phyloP scores from a whole-genome alignment of 2,888 invertebrate genomes.

The Zelleria hepariella region DNA sequence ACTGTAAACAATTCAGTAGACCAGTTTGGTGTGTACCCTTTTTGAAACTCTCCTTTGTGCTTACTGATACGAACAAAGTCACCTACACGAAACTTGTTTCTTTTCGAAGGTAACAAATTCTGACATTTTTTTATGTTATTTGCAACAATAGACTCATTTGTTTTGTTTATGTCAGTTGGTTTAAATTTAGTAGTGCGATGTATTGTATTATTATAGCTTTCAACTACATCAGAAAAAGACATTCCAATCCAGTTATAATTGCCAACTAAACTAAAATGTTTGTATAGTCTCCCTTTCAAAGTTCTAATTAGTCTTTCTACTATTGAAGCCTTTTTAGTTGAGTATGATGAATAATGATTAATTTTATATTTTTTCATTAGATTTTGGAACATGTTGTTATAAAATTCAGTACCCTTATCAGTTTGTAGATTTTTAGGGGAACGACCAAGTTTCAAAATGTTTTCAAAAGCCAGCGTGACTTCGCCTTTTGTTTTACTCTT shows the following conservation, averaged over 20 bases:
- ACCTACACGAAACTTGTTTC: conserved; percentile 15
- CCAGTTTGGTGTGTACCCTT: conserved; percentile 26
- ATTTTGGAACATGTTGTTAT: conserved; percentile 3
- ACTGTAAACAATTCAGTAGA: conserved; percentile 23
- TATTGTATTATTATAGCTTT: conserved; percentile 1
- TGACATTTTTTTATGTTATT: not conserved
- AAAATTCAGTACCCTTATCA: conserved; percentile 17
- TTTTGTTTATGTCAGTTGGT: not conserved
- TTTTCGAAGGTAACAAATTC: conserved; percentile 1
- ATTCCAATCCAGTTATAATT: conserved; percentile 9
- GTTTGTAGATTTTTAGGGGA: conserved; percentile 15
- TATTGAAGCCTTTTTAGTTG: conserved; percentile 7
- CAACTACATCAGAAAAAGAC: not conserved
- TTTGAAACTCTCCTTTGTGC: conserved; percentile 16
- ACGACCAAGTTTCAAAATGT: conserved; percentile 3
- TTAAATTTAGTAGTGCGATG: not conserved
- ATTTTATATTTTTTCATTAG: not conserved
- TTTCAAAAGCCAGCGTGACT: not conserved
- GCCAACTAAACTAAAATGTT: conserved; percentile 8
- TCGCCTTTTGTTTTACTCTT: conserved; percentile 17
- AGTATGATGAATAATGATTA: conserved; percentile 4
- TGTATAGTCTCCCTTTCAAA: conserved; percentile 9
- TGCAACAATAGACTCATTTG: not conserved
- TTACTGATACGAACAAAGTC: conserved; percentile 20
- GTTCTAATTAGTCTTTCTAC: conserved; percentile 15